Percentiles rank a stretch among this genome's conserved stretches.
These are phyloP conservation scores for Ranitomeya imitator DNA, from an alignment of 2,113 vertebrate species.

Conservation along the genomic window DNA sequence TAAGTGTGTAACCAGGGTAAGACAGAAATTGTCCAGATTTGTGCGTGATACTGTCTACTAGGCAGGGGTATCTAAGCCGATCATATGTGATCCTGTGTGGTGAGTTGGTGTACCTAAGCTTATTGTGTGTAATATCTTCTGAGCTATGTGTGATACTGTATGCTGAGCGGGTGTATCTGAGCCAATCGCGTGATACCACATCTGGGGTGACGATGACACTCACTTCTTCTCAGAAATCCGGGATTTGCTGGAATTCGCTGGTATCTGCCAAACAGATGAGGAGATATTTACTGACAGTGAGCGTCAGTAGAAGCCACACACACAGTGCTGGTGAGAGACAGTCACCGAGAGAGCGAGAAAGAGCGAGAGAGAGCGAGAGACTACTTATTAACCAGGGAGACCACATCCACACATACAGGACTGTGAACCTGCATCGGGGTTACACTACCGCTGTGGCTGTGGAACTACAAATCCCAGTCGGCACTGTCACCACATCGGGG, in stretches of 20 bases:
- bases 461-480: neutral
- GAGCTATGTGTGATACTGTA: neutral
- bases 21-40: no score
- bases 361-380: neutral
- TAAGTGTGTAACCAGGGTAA: no score
- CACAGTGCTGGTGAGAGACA: neutral
- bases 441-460: neutral
- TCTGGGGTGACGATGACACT: neutral
- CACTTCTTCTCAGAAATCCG: neutral
- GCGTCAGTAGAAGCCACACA: neutral
- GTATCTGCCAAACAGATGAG: neutral
- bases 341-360: neutral
- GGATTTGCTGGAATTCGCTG: neutral
- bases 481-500: no score
- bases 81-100: neutral
- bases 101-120: no score
- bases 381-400: constrained; percentile 26
- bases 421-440: neutral
- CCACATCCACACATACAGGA: neutral
- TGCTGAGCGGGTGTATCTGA: constrained; percentile 2
- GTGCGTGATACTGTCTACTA: no score
- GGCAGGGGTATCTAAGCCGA: no score
- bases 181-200: neutral
- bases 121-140: neutral
- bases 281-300: neutral